Conservation (phyloP, 2,888 invertebrate species). For the Helobdella robusta region DNA sequence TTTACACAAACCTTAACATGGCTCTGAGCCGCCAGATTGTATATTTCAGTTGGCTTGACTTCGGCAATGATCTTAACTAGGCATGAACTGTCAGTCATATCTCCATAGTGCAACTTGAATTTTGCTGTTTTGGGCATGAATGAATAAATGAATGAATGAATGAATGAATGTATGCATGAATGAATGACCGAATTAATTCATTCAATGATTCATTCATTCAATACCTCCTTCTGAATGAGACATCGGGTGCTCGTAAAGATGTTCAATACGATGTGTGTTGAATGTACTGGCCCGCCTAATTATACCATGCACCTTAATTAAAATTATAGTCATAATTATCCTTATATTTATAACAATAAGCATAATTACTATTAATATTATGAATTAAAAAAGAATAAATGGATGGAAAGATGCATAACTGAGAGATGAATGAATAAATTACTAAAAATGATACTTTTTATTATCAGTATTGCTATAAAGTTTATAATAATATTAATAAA, state of each 20-base stretch:
- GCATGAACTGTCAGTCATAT: slow-evolving; percentile 94
- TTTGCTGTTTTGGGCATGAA: neutral
- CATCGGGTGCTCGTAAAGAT: slow-evolving; percentile 80
- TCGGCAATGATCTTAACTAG: slow-evolving; percentile 72
- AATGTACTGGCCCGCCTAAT: slow-evolving; percentile 87
- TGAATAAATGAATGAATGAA: neutral
- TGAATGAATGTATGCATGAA: neutral
- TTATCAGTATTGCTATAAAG: neutral
- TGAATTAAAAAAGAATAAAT: too few relatives aligned
- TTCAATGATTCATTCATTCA: slow-evolving; percentile 7
- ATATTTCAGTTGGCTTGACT: slow-evolving; percentile 80
- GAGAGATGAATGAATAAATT: too few relatives aligned
- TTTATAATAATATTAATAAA: neutral
- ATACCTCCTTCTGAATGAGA: slow-evolving; percentile 63
- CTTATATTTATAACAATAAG: too few relatives aligned
- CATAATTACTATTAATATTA: too few relatives aligned
- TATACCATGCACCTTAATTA: slow-evolving; percentile 84
- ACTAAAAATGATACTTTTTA: too few relatives aligned
- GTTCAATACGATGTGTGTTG: slow-evolving; percentile 90
- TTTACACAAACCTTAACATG: slow-evolving; percentile 54
- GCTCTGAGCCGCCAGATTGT: slow-evolving; percentile 95
- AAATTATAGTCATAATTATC: too few relatives aligned
- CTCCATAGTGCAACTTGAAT: slow-evolving; percentile 86
- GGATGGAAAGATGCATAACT: too few relatives aligned
- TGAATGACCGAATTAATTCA: neutral